Conservation (phyloP, 2,888 invertebrate genomes). For the Athetis lepigone region DNA sequence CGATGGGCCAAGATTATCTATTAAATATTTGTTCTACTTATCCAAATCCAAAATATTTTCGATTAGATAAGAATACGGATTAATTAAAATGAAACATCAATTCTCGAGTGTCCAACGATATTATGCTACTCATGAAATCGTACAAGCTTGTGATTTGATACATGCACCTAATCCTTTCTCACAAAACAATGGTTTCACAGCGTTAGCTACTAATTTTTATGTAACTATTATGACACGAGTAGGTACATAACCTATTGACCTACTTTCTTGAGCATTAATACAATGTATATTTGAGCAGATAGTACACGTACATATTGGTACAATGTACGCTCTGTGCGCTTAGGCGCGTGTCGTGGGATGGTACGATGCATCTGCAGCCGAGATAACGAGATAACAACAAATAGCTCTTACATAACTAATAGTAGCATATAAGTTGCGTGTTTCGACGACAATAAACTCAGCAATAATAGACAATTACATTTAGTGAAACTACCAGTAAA, state of each 20-base stretch:
- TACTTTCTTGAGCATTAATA: constrained; percentile 68
- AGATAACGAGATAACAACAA: constrained; percentile 70
- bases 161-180: constrained; percentile 44
- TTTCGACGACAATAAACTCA: constrained; percentile 70
- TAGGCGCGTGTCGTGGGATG: constrained; percentile 54
- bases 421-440: constrained; percentile 71
- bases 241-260: constrained; percentile 72
- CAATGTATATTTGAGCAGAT: constrained; percentile 67
- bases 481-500: constrained; percentile 79
- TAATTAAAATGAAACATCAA: constrained; percentile 19
- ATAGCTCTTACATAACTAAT: constrained; percentile 66
- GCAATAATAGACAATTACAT: constrained; percentile 74
- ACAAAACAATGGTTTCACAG: constrained; percentile 63
- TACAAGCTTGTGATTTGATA: constrained; percentile 40
- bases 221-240: constrained; percentile 68
- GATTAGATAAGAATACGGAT: constrained; percentile 47
- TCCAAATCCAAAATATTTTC: constrained; percentile 35
- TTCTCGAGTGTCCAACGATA: constrained; percentile 24
- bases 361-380: constrained; percentile 59
- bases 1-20: constrained; percentile 28
- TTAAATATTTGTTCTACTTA: constrained; percentile 49
- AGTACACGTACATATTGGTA: constrained; percentile 58
- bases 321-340: constrained; percentile 58
- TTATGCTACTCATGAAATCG: constrained; percentile 29
- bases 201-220: constrained; percentile 59